Base-by-base conservation (phyloP, 2,888 invertebrate species). In the Apocheima hispidaria region DNA sequence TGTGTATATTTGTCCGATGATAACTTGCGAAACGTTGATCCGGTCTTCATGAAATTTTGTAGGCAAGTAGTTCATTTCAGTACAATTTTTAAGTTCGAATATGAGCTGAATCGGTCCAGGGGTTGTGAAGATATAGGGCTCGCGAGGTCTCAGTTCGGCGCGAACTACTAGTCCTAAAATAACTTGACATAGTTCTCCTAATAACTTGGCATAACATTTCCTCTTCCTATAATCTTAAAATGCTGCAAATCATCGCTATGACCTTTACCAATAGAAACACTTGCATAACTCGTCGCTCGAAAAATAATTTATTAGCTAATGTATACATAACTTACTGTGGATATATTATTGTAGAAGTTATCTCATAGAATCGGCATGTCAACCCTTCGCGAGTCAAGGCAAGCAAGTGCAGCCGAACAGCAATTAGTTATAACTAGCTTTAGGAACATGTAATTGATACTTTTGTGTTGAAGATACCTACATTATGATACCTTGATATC, bases 381-480 rank as follows among this genome's bases (percentile, higher is more conserved):
- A 84, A 87, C 84, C 86, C 83, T 83, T 85, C 78, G 78, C 82
- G 73, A 83, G 83, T 84, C 88, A 88, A 88, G 88, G 88, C 75
- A 49, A 84, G 72, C 77, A 46, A 65, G 74, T 70, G 58, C 55
- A 60, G 35, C 52, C 49, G 57, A 41, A 59, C 56, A 60, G 53
- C 59, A 56, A 60, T 65, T 64, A 63, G 48, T 60, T 38, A 46
- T 26, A 26, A 35, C 26, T 58, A 53, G 33, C 60, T 49, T 38
- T 56, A 14, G 16, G 14, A 44, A 44, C 21, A 16, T 14, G n/a
- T 43, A 26, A 28, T 38, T 20, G 18, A 20, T 18, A 20, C 6
- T 4, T 16, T 5, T 16, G 6, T n/a, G 16, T 35, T 4, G n/a
- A 35, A 14, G 14, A 35, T 35, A 35, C 35, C 1, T n/a, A n/a